Base-by-base conservation (phyloP, 2,888 invertebrate genomes). In the Dryomyza anilis region DNA sequence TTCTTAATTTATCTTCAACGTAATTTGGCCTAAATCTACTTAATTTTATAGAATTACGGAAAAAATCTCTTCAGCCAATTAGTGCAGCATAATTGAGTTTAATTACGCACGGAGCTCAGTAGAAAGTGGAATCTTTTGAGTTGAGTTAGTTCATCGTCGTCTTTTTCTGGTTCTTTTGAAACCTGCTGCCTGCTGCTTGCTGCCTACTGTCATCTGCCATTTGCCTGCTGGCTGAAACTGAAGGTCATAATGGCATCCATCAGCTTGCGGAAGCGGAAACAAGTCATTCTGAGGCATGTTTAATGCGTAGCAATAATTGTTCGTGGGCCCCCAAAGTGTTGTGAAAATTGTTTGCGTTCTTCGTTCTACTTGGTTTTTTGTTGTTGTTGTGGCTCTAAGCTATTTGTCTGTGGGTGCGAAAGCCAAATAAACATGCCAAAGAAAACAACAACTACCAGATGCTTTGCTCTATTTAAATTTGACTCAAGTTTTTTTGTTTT, bases 71-170 rank as follows among this genome's bases (percentile, higher is more conserved):
- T 61, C 50, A 52, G 52, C 27, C 76, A 78, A 80, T 79, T 79
- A 79, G 73, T 77, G 75, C 69, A 73, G 73, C 76, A 77, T 78
- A 79, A 79, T 79, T 79, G 77, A 75, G 79, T 79, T 79, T 79
- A 80, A 80, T 80, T 80, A 75, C 74, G 23, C n/a, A n/a, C n/a
- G n/a, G n/a, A n/a, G n/a, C n/a, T n/a, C n/a, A n/a, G n/a, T n/a
- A n/a, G n/a, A n/a, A n/a, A n/a, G n/a, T n/a, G n/a, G n/a, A n/a
- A n/a, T n/a, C n/a, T n/a, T n/a, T n/a, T n/a, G n/a, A n/a, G n/a
- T n/a, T n/a, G n/a, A n/a, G n/a, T n/a, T n/a, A n/a, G n/a, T n/a
- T n/a, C n/a, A n/a, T n/a, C n/a, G n/a, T n/a, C n/a, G n/a, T n/a
- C n/a, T n/a, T n/a, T n/a, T n/a, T n/a, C n/a, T n/a, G n/a, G n/a